Conservation (phyloP, 2,888 invertebrate genomes). For the Acronicta leporina region DNA sequence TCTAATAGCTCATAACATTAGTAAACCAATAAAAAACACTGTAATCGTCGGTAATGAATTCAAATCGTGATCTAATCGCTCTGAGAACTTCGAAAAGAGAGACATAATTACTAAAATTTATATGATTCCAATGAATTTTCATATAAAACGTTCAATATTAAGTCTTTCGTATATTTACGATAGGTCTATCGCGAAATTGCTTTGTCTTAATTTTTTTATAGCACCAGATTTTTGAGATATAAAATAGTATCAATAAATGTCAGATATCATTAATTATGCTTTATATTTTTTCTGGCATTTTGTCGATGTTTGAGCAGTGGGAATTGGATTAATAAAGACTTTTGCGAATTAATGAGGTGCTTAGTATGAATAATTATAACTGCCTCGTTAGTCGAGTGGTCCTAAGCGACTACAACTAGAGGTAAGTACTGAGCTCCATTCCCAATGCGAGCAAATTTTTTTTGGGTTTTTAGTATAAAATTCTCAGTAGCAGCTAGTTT, state of each 20-base stretch:
- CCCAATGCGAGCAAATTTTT: too few species aligned
- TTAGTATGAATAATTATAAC: constrained; percentile 30
- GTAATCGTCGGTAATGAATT: constrained; percentile 59
- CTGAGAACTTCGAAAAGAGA: constrained; percentile 44
- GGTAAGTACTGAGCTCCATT: too few species aligned
- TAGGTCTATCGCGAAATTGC: constrained; percentile 42
- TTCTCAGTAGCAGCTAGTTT: too few species aligned
- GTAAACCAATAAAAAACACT: constrained; percentile 51
- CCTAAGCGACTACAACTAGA: too few species aligned
- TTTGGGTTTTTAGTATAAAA: too few species aligned
- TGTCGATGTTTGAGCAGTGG: constrained; percentile 38
- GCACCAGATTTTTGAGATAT: constrained; percentile 24
- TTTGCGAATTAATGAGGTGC: constrained; percentile 8
- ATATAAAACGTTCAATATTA: constrained; percentile 27
- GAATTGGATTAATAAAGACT: constrained; percentile 38
- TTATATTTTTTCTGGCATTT: constrained; percentile 22
- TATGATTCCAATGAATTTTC: constrained; percentile 47
- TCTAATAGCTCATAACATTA: constrained; percentile 55
- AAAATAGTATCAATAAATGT: constrained; percentile 54
- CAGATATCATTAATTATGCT: constrained; percentile 48
- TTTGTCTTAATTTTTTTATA: constrained; percentile 53
- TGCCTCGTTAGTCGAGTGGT: too few species aligned
- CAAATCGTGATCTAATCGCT: constrained; percentile 53
- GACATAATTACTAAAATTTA: constrained; percentile 54
- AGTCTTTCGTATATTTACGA: constrained; percentile 47